These are phyloP conservation scores for Ochropleura plecta DNA, from an alignment of 2,888 invertebrate species.

Conservation along the genomic window DNA sequence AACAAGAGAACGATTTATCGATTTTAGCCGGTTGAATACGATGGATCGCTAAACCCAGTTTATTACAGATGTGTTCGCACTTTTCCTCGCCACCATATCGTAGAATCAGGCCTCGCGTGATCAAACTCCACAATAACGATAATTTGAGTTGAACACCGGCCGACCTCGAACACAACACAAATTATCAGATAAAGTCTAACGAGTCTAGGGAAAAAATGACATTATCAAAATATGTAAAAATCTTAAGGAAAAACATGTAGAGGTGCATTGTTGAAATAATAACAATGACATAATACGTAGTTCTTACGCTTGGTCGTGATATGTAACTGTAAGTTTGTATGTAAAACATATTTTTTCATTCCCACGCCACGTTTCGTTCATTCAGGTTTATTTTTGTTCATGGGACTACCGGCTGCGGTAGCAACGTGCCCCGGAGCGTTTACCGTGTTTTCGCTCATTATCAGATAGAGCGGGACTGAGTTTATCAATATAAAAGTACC, in stretches of 20 bases:
- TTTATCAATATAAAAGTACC: slow-evolving; percentile 55
- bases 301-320: slow-evolving; percentile 32
- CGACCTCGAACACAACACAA: slow-evolving; percentile 60
- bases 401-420: slow-evolving; percentile 20
- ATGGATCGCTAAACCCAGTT: slow-evolving; percentile 58
- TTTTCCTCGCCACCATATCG: slow-evolving; percentile 54
- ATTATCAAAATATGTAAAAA: slow-evolving; percentile 46
- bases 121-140: slow-evolving; percentile 59
- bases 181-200: slow-evolving; percentile 63
- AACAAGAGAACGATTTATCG: slow-evolving; percentile 62
- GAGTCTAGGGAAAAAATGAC: slow-evolving; percentile 41
- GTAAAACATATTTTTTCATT: slow-evolving; percentile 51
- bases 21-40: slow-evolving; percentile 59
- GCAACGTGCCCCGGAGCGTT: slow-evolving; percentile 36
- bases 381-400: slow-evolving; percentile 56
- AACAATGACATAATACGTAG: slow-evolving; percentile 55
- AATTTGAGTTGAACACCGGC: slow-evolving; percentile 63
- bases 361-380: slow-evolving; percentile 47
- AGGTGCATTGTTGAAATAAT: slow-evolving; percentile 44
- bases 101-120: slow-evolving; percentile 56
- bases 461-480: slow-evolving; percentile 43
- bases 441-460: slow-evolving; percentile 56
- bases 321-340: slow-evolving; percentile 49
- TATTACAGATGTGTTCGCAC: slow-evolving; percentile 55
- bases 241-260: slow-evolving; percentile 29